Base-by-base conservation (phyloP, 2,113 vertebrate genomes). In the Ctenomys sociabilis region DNA sequence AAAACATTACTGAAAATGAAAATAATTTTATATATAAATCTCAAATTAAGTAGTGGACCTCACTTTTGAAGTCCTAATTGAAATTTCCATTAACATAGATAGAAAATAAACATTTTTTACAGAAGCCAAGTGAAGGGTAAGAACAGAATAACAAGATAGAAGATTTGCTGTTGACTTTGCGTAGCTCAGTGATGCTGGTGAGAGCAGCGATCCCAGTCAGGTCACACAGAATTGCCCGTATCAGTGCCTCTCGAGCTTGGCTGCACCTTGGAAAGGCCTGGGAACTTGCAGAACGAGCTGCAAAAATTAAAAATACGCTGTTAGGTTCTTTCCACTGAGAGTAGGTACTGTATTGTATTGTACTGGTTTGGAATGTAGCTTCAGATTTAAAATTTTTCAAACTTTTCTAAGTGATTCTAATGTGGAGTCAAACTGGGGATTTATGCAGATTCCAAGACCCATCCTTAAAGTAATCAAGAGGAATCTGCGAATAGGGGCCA, bases 71-170 rank as follows among this genome's bases (percentile, higher is more conserved):
- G 13, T 95, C 19, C 19, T 87, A n/a, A 83, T 26, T 78, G 57
- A 85, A 92, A 78, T 68, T 28, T 70, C 54, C 21, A 66, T 94
- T 96, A 32, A 73, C 28, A 54, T 54, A 72, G 7, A 59, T 72
- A 96, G 10, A 22, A 81, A n/a, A 10, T 91, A 77, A 72, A 88
- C 95, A 32, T 52, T 3, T 52, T 93, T 92, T 93, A 83, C 70
- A 95, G 91, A 86, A 52, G 32, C 3, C 13, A 40, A 90, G 88
- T 54, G 72, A 84, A 66, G 57, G 37, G 30, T 68, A 66, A 80
- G 40, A 63, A 86, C 61, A 88, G 3, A 64, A 0, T 84, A 80
- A 61, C 37, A 61, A 45, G 22, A 21, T 3, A 37, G 24, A 93
- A 70, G 49, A 86, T 10, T 93, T 5, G 26, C 9, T 61, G 17